Base-by-base conservation (phyloP, 2,888 invertebrate species). In the Julus scanicus region DNA sequence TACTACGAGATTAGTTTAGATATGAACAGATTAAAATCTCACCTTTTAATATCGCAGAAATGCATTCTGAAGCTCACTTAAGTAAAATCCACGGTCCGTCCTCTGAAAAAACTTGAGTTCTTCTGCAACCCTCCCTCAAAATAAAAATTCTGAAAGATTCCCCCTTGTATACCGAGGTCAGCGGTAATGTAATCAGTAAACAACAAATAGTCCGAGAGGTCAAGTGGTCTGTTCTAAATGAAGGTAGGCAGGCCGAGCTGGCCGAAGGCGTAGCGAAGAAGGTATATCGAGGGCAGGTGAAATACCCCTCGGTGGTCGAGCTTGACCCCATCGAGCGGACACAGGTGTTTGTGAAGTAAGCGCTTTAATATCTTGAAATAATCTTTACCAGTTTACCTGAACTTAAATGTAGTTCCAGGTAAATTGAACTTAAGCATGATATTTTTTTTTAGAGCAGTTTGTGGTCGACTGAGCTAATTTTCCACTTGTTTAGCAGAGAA, bases 171-270 rank as follows among this genome's bases (percentile, higher is more conserved):
- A 29, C 71, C 71, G 29, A 71, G 71, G 71, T 71, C 71, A 71
- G 71, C 1, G 3, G n/a, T n/a, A 71, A 71, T 71, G 71, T 29
- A 71, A 71, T 71, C 71, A 71, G 71, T 11, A 71, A 29, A 71
- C 71, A 71, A 29, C 71, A 71, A 71, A 71, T 71, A 71, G 71
- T 71, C 71, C 71, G 71, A 71, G 71, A 71, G 71, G 71, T 71
- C 71, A 71, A 71, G 71, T 29, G 71, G 71, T 71, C 29, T 63
- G 20, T 63, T 63, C 63, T 71, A 29, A 20, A 29, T 71, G 71
- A 29, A 29, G 71, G 71, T 71, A 71, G 63, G 29, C 29, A 71
- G 71, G 29, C 29, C 29, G 29, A 44, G 44, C 29, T 29, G 29
- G 71, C 71, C 29, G 11, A 71, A 71, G 71, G 71, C 71, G 63